Base-by-base conservation (phyloP, 2,113 vertebrate genomes). In the Dolichotis patagonum region DNA sequence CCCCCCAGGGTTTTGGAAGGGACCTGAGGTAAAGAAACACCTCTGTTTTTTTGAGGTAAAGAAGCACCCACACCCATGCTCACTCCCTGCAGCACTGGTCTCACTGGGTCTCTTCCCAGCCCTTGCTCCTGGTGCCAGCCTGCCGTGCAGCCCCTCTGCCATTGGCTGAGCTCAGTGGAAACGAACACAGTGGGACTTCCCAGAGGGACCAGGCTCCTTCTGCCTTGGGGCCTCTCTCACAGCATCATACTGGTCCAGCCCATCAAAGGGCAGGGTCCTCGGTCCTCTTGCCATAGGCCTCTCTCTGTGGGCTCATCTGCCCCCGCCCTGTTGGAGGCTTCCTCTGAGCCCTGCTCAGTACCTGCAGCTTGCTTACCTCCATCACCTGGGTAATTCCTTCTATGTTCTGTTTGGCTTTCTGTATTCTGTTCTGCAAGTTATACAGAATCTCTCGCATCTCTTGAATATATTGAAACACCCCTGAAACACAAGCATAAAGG, bases 391-490 rank as follows among this genome's bases (percentile, higher is more conserved):
- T 83, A 85, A 99, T 98, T 0, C 2, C 95, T 11, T 98, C 98
- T 11, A 98, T 28, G 2, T 99, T 99, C 38, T 98, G 43, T 95
- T 99, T 99, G 0, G 98, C 85, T 77, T 58, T 98, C 69, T 98
- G 98, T 30, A 99, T 98, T 87, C 99, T 98, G 95, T 60, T 98
- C 82, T 98, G 98, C 83, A 99, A 86, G 77, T 98, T 94, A 1
- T 98, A 26, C 28, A 99, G 89, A 22, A 91, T 46, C 1, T 97
- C 97, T 32, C 98, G 97, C 97, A 98, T 98, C 90, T 97, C 98
- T 35, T 94, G 98, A 67, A 99, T 97, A 32, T 99, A 99, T 1
- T 98, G 98, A 89, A 97, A 97, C 86, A 99, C 98, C 0, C 96
- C 99, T 99, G 88, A 1, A 5, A 77, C 2, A 38, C 5, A 80